phyloP scores from a whole-genome alignment of 2,113 vertebrate species.

The Fregata magnificens region DNA sequence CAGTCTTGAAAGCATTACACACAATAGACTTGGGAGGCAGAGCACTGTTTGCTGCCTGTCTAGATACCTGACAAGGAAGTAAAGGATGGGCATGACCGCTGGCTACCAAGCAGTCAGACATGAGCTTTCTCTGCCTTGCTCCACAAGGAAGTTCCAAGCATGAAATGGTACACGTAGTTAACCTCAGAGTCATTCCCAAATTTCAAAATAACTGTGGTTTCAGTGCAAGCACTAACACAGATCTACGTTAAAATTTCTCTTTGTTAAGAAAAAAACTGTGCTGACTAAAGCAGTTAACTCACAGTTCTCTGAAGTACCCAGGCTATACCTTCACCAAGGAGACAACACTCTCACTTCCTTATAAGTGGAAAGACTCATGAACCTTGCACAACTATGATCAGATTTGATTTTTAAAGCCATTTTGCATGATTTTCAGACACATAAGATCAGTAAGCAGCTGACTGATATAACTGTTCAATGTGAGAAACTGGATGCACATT shows the following conservation, averaged over 20 bases:
- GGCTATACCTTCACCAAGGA: neutral
- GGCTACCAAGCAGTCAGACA: neutral
- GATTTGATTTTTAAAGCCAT: neutral
- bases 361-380: neutral
- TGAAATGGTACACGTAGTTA: neutral
- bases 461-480: neutral
- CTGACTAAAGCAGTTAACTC: neutral
- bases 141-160: neutral
- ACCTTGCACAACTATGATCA: neutral
- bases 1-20: neutral
- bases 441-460: neutral
- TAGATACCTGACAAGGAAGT: neutral
- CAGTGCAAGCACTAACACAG: neutral
- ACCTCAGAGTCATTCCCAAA: neutral
- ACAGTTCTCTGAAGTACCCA: neutral
- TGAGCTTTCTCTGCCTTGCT: neutral
- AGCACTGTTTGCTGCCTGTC: neutral
- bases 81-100: neutral
- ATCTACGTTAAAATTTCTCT: neutral
- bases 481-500: neutral
- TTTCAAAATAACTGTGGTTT: neutral
- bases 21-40: neutral
- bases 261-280: neutral
- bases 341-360: neutral
- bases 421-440: neutral